A percentile compares a stretch with the other conserved stretches of the same genome.
phyloP scores from a whole-genome alignment of 2,113 vertebrate species.

The Coryphaenoides rupestris region DNA sequence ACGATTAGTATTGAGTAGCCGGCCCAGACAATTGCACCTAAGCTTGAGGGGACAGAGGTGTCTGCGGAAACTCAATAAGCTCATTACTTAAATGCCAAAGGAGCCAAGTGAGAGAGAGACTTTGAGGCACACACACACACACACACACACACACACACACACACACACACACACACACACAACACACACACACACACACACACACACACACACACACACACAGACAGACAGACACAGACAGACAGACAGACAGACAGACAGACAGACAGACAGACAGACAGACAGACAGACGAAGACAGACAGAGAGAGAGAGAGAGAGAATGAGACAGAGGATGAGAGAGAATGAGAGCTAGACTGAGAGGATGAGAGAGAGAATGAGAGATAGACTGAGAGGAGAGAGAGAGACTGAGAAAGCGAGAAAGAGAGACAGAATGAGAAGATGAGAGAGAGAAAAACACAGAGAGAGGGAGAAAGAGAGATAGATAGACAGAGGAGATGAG shows the following conservation, averaged over 20 bases:
- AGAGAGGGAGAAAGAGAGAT: background rate
- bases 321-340: conserved; percentile 10
- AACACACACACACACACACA: too few species aligned
- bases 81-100: conserved; percentile 72
- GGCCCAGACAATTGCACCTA: conserved; percentile 34
- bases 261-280: background rate
- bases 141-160: too few species aligned
- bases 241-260: conserved; percentile 39
- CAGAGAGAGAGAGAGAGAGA: conserved; percentile 14
- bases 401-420: too few species aligned
- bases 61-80: conserved; percentile 57
- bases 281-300: conserved; percentile 7
- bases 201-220: too few species aligned
- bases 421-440: too few species aligned
- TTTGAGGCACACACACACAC: background rate
- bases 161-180: too few species aligned
- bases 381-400: too few species aligned
- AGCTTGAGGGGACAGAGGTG: conserved; percentile 43
- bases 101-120: background rate
- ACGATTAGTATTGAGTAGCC: conserved; percentile 45
- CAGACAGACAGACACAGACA: background rate
- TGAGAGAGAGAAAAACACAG: too few species aligned
- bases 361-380: too few species aligned
- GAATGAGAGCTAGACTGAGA: too few species aligned
- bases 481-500: background rate